phyloP scores from a whole-genome alignment of 2,113 vertebrate genomes.

The Anhinga rufa region DNA sequence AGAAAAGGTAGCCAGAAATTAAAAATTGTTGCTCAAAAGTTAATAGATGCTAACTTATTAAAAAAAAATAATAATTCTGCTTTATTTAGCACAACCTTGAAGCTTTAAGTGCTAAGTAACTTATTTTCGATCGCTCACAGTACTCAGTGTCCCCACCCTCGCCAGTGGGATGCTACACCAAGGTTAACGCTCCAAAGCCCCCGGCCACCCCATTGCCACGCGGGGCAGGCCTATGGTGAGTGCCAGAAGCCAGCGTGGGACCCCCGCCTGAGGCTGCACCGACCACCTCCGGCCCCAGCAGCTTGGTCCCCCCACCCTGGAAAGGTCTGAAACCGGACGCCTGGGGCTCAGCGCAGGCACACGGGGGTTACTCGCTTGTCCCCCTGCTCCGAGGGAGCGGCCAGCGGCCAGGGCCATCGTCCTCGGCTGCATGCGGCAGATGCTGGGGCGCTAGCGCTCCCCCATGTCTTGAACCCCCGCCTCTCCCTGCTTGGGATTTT shows the following conservation, averaged over 20 bases:
- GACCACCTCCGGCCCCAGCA: not conserved
- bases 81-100: not conserved
- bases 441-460: accelerated
- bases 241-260: accelerated
- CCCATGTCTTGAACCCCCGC: accelerated
- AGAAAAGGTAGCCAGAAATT: not conserved
- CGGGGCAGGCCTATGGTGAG: accelerated
- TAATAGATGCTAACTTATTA: not conserved
- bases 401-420: accelerated
- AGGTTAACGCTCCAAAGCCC: not conserved
- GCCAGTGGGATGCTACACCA: accelerated
- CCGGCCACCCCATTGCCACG: accelerated
- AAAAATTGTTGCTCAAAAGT: not conserved
- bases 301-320: accelerated
- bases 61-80: not conserved
- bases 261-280: accelerated
- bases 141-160: accelerated
- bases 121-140: accelerated
- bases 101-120: not conserved
- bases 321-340: not conserved
- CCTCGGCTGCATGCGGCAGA: accelerated
- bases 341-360: accelerated
- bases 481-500: not conserved
- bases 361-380: not conserved
- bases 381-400: accelerated